Base-by-base conservation (phyloP, 2,113 vertebrate species). In the Phalacrocorax brasilianus region DNA sequence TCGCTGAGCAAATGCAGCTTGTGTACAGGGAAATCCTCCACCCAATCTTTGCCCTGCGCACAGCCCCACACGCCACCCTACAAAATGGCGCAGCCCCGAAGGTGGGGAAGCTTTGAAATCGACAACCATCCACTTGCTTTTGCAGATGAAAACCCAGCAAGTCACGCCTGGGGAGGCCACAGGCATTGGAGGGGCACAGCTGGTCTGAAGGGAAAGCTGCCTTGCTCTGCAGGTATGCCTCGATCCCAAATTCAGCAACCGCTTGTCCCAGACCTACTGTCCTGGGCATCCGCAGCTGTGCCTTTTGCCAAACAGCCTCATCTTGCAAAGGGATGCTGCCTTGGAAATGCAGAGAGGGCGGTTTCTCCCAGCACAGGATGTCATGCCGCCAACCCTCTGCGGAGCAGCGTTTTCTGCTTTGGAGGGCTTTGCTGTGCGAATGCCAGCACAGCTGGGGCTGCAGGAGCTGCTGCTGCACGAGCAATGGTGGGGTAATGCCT, bases 201-300 rank as follows among this genome's bases (percentile, higher is more conserved):
- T 53, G 62, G 24, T 27, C 58, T 76, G 63, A 72, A 84, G 33
- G 67, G 59, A 79, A 79, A 86, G 44, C 71, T 77, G 52, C 1
- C 2, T 28, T 9, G 62, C 49, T 91, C 47, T 4, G 5, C n/a
- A 50, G 53, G 58, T 76, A 80, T 80, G 62, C 19, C 38, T 63
- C 24, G 40, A 68, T 17, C 22, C 67, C 30, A 1, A 77, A 22
- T 6, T 9, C 38, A 7, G 53, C 52, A 89, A 30, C 17, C 15
- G 9, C 9, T 24, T 42, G 44, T 59, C 80, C 67, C 40, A 4
- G 75, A 47, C 24, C 70, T 17, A 26, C 50, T 0, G 0, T 10
- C n/a, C 14, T 0, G 0, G 15, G 30, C 12, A 40, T 19, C 66
- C 5, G 3, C 1, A 15, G 2, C 10, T 4, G 1, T 6, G 27